These are phyloP conservation scores for Girardia tigrina DNA, from an alignment of 2,888 invertebrate species.

Conservation along the genomic window DNA sequence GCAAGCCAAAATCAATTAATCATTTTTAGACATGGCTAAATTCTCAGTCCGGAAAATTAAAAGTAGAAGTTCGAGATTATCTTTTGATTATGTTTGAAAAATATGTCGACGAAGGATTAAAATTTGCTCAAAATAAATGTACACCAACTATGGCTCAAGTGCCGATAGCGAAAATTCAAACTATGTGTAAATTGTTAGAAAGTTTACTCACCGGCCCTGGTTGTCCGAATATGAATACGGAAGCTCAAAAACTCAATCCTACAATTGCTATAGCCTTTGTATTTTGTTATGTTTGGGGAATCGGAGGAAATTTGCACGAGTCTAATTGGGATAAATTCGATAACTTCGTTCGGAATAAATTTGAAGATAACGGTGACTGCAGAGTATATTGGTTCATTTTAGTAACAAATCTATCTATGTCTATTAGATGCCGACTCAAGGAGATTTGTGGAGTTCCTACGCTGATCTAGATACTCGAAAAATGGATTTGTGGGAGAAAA, in stretches of 20 bases:
- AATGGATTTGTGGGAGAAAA: constrained; percentile 66
- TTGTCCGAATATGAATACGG: constrained; percentile 57
- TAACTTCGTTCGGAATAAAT: constrained; percentile 58
- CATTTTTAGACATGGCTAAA: constrained; percentile 60
- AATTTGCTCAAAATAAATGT: constrained; percentile 60
- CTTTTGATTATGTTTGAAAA: constrained; percentile 58
- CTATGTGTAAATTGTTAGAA: constrained; percentile 63
- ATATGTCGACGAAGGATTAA: constrained; percentile 60
- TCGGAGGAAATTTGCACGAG: constrained; percentile 71
- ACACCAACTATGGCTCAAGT: constrained; percentile 65
- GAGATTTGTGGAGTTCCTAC: constrained; percentile 64
- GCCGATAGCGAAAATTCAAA: constrained; percentile 66
- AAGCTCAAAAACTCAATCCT: constrained; percentile 54
- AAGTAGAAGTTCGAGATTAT: constrained; percentile 55
- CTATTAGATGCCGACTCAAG: constrained; percentile 59
- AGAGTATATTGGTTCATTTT: constrained; percentile 49
- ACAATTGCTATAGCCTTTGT: constrained; percentile 65
- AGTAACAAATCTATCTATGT: not conserved
- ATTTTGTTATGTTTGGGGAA: constrained; percentile 68
- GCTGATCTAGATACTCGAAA: constrained; percentile 61
- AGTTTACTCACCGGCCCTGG: constrained; percentile 60
- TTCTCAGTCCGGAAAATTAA: constrained; percentile 52
- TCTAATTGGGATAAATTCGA: constrained; percentile 61
- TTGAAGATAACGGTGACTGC: constrained; percentile 61
- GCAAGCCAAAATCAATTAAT: no score